phyloP scores from a whole-genome alignment of 2,888 invertebrate genomes.

The Drosophila infuscata region DNA sequence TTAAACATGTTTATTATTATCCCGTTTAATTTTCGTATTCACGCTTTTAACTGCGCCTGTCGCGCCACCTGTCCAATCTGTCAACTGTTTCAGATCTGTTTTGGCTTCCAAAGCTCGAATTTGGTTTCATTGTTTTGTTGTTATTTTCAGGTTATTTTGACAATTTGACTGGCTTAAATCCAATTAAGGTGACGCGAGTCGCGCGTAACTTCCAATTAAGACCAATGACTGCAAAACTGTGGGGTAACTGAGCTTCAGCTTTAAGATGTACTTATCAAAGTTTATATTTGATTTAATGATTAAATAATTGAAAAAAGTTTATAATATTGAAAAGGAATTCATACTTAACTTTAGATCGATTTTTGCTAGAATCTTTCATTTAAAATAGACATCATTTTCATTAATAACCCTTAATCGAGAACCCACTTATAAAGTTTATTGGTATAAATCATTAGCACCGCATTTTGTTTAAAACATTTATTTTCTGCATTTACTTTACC shows the following conservation, averaged over 20 bases:
- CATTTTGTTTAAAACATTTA: conserved; percentile 78
- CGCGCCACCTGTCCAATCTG: conserved; percentile 57
- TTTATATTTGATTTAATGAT: neutral
- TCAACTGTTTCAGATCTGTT: conserved; percentile 37
- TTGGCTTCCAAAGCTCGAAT: conserved; percentile 5
- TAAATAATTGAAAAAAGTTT: neutral
- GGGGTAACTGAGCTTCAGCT: too few relatives aligned
- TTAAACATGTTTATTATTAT: conserved; percentile 42
- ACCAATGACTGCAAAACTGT: conserved; percentile 20
- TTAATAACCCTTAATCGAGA: neutral
- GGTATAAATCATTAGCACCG: neutral
- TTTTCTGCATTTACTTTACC: conserved; percentile 72
- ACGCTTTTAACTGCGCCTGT: conserved; percentile 22
- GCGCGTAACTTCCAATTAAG: conserved; percentile 20
- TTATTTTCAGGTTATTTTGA: conserved; percentile 27
- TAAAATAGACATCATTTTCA: neutral
- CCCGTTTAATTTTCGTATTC: conserved; percentile 23
- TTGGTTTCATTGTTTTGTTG: conserved; percentile 22
- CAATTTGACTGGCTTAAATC: conserved; percentile 64
- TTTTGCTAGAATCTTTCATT: neutral
- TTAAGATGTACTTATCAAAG: neutral
- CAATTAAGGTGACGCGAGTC: conserved; percentile 46
- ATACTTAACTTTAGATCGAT: neutral
- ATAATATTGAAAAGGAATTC: neutral
- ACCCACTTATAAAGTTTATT: neutral